Evolutionary conservation across 2,888 invertebrate species (phyloP).

Genomic region (Congeria kusceri): DNA sequence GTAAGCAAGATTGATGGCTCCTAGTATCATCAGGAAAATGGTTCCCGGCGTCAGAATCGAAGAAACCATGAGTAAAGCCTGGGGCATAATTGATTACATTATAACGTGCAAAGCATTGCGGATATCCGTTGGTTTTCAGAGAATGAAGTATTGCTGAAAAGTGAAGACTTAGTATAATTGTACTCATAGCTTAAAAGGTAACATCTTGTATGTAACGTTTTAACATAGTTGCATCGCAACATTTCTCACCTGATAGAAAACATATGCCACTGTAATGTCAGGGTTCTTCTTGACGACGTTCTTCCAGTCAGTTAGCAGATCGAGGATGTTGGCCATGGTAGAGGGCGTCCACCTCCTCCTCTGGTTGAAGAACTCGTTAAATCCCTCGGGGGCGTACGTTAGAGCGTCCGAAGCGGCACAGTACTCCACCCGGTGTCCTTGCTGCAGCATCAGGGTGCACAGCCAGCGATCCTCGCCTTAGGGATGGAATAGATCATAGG

Average conservation of each 20-base stretch:
- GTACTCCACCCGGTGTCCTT: constrained; percentile 99
- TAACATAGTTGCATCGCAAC: no score
- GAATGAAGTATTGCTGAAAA: no score
- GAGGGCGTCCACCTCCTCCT: constrained; percentile 99
- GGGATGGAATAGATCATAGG: no score
- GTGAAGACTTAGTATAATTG: no score
- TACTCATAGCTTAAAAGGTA: no score
- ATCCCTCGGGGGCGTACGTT: constrained; percentile 96
- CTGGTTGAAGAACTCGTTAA: constrained; percentile 94
- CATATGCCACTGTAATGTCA: constrained; percentile 91
- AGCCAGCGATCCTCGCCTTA: constrained; percentile 99
- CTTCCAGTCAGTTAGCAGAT: constrained; percentile 87
- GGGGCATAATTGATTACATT: constrained; percentile 13
- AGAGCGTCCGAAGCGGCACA: constrained; percentile 99
- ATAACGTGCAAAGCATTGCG: no score
- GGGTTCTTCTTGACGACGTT: constrained; percentile 94
- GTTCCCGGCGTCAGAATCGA: constrained; percentile 97
- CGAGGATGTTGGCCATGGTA: constrained; percentile 92
- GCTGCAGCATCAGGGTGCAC: constrained; percentile 96
- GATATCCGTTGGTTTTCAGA: no score
- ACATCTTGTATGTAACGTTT: no score
- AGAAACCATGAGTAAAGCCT: constrained; percentile 87
- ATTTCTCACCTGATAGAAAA: constrained; percentile 44
- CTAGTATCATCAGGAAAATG: constrained; percentile 90
- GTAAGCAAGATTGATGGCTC: constrained; percentile 77